Evolutionary conservation across 2,888 invertebrate genomes (phyloP).

Genomic region (Hanleya hanleyi): DNA sequence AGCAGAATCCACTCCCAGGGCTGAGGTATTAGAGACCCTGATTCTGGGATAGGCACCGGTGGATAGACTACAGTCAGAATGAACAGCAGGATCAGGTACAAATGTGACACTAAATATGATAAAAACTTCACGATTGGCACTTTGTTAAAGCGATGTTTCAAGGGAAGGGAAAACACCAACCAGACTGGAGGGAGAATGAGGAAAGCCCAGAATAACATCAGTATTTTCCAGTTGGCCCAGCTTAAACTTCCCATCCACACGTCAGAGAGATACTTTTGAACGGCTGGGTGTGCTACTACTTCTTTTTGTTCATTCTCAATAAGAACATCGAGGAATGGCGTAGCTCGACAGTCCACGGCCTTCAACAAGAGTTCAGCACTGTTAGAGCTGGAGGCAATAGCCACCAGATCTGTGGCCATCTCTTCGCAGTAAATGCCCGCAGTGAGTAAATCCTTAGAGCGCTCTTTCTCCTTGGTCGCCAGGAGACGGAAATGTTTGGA

Average conservation of each 20-base stretch:
- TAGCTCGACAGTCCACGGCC: conserved; percentile 93
- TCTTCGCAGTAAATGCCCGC: conserved; percentile 97
- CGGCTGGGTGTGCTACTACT: conserved; percentile 92
- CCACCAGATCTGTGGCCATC: conserved; percentile 97
- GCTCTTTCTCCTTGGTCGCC: conserved; percentile 96
- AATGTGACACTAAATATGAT: conserved; percentile 98
- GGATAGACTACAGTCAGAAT: conserved; percentile 81
- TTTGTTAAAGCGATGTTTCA: conserved; percentile 96
- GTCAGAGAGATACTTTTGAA: conserved; percentile 94
- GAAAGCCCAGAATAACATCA: conserved; percentile 85
- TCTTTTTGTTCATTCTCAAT: conserved; percentile 99
- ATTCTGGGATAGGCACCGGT: conserved; percentile 69
- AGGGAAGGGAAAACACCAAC: conserved; percentile 94
- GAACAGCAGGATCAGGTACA: conserved; percentile 95
- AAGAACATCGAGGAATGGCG: conserved; percentile 95
- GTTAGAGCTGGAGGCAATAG: conserved; percentile 93
- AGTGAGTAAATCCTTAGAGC: conserved; percentile 95
- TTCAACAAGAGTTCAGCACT: conserved; percentile 96
- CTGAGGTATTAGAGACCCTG: conserved; percentile 82
- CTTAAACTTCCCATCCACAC: conserved; percentile 98
- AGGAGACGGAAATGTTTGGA: conserved; percentile 84
- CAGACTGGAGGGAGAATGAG: conserved; percentile 97
- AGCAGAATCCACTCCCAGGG: conserved; percentile 98
- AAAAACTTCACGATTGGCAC: conserved; percentile 99
- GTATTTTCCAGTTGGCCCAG: conserved; percentile 95